phyloP scores from a whole-genome alignment of 1,140 invertebrate genomes.

The Delia radicum region DNA sequence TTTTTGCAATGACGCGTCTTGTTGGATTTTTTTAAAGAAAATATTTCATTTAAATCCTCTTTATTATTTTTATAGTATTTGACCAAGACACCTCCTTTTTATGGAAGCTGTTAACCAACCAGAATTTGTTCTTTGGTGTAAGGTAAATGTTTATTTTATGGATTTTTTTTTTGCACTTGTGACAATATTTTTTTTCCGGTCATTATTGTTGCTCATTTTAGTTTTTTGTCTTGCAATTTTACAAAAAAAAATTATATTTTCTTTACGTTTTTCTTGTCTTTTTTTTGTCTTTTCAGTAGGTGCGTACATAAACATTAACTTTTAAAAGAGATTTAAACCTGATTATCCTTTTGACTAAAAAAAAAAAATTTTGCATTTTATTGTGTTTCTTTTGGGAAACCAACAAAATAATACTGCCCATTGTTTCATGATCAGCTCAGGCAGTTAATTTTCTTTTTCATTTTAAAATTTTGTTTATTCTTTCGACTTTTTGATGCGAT shows the following conservation, averaged over 20 bases:
- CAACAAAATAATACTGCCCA: not conserved
- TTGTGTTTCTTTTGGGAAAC: not conserved
- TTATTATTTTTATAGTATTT: slow-evolving; percentile 16
- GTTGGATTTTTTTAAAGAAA: not conserved
- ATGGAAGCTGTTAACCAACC: not conserved
- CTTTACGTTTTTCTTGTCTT: not conserved
- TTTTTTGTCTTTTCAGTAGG: slow-evolving; percentile 14
- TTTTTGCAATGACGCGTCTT: slow-evolving; percentile 16
- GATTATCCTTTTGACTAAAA: slow-evolving; percentile 32
- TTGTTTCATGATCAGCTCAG: not conserved
- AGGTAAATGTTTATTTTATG: slow-evolving; percentile 12
- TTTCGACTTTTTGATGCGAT: slow-evolving; percentile 32
- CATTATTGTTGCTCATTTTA: not conserved
- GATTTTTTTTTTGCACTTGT: slow-evolving; percentile 22
- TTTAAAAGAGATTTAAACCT: slow-evolving; percentile 34
- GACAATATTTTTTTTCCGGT: slow-evolving; percentile 28
- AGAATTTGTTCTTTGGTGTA: not conserved
- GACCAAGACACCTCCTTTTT: not conserved
- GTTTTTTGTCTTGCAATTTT: not conserved
- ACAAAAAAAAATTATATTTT: not conserved
- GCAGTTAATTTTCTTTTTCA: not conserved
- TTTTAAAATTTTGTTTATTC: slow-evolving; percentile 1
- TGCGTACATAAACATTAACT: slow-evolving; percentile 34
- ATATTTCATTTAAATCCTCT: slow-evolving; percentile 21
- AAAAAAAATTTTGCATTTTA: not conserved